Evolutionary conservation across 1,140 invertebrate species (phyloP).

Genomic region (Plutomurus gul): DNA sequence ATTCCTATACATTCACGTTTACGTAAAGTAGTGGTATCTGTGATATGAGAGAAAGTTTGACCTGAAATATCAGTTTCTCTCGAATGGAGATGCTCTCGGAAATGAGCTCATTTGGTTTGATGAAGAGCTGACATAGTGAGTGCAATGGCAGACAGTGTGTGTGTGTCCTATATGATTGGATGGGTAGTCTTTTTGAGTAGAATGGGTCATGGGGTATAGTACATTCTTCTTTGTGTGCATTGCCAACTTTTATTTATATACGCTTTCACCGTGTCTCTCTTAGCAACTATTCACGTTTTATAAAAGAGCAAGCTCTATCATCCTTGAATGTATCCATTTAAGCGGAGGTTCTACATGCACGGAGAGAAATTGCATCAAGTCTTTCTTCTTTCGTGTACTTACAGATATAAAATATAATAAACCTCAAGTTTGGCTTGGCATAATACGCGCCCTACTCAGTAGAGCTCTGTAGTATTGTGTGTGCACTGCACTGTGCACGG

Average conservation of each 20-base stretch:
- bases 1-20: no score
- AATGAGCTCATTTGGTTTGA: conserved; percentile 40
- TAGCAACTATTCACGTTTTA: no score
- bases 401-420: background rate
- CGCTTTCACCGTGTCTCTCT: no score
- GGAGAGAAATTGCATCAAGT: background rate
- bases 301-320: no score
- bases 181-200: background rate
- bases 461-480: background rate
- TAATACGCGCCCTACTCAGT: no score
- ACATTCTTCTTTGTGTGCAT: background rate
- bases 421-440: background rate
- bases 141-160: background rate
- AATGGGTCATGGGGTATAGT: background rate
- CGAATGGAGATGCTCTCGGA: conserved; percentile 33
- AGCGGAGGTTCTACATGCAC: no score
- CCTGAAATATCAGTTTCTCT: background rate
- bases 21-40: no score
- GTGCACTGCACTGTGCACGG: background rate
- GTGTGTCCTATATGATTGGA: background rate
- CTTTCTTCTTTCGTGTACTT: background rate
- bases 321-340: no score
- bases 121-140: conserved; percentile 23
- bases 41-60: no score
- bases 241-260: conserved; percentile 44